Evolutionary conservation across 2,888 invertebrate species (phyloP), one percentile per base, ranked within the genome.

Genomic region (Meliscaeva auricollis): DNA sequence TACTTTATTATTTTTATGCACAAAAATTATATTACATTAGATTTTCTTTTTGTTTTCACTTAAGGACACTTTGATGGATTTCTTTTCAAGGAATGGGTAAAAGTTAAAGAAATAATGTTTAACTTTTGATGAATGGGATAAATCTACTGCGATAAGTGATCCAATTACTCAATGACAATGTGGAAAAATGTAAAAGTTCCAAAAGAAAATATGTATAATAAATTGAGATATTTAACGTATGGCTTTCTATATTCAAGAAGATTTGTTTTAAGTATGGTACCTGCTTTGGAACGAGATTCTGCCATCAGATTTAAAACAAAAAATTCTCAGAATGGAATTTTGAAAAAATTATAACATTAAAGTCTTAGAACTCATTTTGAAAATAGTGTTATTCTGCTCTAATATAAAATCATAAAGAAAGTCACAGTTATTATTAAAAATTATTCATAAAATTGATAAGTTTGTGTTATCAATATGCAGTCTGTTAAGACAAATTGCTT

Each of bases 31-130:
- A 20, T 6, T 26, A 26, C 44, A 62, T 62, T 62, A 15, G 62
- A 15, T 26, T 9, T 26, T 15, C 9, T n/a, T 26, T 62, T 62
- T 7, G 20, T 13, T 11, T 9, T 38, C 13, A 11, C 20, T 41
- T 26, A 44, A 44, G 15, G 62, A 62, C 44, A 62, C 44, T 44
- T 62, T 62, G 62, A 62, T 62, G 62, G 15, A 62, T 60, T 41
- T 41, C 5, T 38, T 38, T 38, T 38, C 9, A 8, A 0, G 38
- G 30, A 9, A 41, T 22, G n/a, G 20, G 26, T 20, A 8, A 41
- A n/a, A 35, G 38, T 60, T 3, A 60, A n/a, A 44, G 22, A 30
- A 62, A 44, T 17, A 62, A 26, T 30, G 38, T 58, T 58, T n/a
- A 62, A 44, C 15, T 15, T 44, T 60, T 62, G 62, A 62, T 62